These are phyloP conservation scores for Leptobrachium ailaonicum DNA, from an alignment of 2,113 vertebrate genomes.

Conservation along the genomic window DNA sequence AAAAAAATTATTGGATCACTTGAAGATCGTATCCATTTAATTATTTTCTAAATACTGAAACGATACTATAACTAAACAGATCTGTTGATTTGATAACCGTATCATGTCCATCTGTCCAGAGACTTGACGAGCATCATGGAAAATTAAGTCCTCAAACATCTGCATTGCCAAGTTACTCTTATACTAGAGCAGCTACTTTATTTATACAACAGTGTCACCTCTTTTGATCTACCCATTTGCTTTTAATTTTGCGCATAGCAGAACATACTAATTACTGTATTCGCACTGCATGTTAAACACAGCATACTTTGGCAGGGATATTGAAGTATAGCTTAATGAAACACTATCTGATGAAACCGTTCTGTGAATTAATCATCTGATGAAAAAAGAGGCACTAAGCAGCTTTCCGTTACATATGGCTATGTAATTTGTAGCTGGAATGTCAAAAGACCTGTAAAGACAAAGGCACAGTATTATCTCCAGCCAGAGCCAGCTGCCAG, in stretches of 20 bases:
- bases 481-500: constrained; percentile 20
- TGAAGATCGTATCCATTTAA: too few relatives aligned
- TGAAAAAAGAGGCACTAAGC: constrained; percentile 13
- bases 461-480: constrained; percentile 24
- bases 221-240: not conserved
- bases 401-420: constrained; percentile 35
- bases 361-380: too few relatives aligned
- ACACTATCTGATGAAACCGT: constrained; percentile 6
- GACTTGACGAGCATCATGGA: too few relatives aligned
- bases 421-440: constrained; percentile 25
- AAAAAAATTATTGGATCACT: too few relatives aligned
- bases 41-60: too few relatives aligned
- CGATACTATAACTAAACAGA: too few relatives aligned
- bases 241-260: not conserved
- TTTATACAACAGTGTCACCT: not conserved
- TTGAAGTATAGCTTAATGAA: constrained; percentile 7
- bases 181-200: too few relatives aligned
- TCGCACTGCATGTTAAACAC: not conserved
- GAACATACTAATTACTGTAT: not conserved
- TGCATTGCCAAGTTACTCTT: too few relatives aligned
- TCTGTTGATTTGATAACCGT: too few relatives aligned
- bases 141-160: too few relatives aligned
- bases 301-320: not conserved
- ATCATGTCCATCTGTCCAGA: too few relatives aligned
- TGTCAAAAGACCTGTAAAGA: constrained; percentile 36